phyloP scores from a whole-genome alignment of 92 coral and sea anemone genomes.

The Palythoa caribaeorum region DNA sequence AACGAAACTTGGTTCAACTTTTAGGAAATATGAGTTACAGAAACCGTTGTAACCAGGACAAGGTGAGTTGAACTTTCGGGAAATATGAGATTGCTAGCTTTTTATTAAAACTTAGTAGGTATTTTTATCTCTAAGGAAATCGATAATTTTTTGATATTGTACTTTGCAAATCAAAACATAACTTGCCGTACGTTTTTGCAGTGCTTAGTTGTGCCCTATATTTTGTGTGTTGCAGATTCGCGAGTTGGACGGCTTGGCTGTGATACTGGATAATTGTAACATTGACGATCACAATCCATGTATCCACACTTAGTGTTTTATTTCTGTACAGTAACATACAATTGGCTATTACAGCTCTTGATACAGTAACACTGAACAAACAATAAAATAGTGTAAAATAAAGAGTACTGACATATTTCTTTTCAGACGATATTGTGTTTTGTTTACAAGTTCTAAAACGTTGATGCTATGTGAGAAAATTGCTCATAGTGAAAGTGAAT shows the following conservation, averaged over 20 bases:
- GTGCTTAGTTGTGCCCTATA: not conserved
- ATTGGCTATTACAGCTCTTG: not conserved
- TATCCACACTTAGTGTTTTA: conserved; percentile 65
- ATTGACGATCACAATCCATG: conserved; percentile 97
- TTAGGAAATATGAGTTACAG: conserved; percentile 92
- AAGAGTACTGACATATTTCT: too few species aligned
- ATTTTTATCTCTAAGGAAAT: too few species aligned
- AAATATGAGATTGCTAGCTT: not conserved
- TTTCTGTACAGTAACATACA: too few species aligned
- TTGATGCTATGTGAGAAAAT: not conserved
- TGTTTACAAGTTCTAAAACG: not conserved
- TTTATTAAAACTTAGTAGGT: too few species aligned
- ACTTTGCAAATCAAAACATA: not conserved
- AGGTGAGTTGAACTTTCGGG: conserved; percentile 42
- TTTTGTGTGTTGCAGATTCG: conserved; percentile 71
- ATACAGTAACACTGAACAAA: too few species aligned
- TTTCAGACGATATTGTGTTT: too few species aligned
- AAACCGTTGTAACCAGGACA: conserved; percentile 81
- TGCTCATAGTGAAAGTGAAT: not conserved
- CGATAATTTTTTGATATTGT: not conserved
- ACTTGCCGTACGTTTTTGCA: not conserved
- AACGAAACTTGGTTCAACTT: conserved; percentile 88
- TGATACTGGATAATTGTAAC: conserved; percentile 93
- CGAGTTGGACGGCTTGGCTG: conserved; percentile 80
- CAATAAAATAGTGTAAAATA: too few species aligned